These are phyloP conservation scores for Sebastes matsubarae DNA, from an alignment of 2,797 vertebrate genomes.

Conservation along the genomic window DNA sequence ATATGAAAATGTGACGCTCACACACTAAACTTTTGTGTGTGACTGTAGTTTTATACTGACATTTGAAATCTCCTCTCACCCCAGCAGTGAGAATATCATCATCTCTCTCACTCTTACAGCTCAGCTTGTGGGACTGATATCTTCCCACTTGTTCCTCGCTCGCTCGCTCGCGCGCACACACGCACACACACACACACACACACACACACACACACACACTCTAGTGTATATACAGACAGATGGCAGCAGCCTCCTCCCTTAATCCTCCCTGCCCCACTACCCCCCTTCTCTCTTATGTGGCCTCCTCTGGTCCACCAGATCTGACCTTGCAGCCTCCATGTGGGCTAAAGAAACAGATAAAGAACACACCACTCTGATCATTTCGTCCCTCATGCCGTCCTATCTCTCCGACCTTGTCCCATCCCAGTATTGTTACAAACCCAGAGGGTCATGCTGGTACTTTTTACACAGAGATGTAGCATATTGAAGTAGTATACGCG, in stretches of 20 bases:
- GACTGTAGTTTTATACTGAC: neutral
- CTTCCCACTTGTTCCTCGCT: conserved; percentile 40
- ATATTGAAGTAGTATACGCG: neutral
- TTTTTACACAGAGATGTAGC: neutral
- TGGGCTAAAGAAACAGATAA: conserved; percentile 8
- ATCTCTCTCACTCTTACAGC: conserved; percentile 14
- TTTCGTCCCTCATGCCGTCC: neutral
- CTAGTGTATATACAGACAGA: conserved; percentile 51
- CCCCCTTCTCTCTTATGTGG: conserved; percentile 18
- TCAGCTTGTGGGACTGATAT: conserved; percentile 38
- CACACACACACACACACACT: too few species aligned
- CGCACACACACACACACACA: neutral
- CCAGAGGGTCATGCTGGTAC: neutral
- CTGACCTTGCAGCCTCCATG: conserved; percentile 27
- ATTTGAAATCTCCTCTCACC: conserved; percentile 24
- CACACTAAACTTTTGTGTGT: neutral
- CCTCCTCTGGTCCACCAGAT: conserved; percentile 32
- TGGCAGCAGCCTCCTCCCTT: conserved; percentile 50
- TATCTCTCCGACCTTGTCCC: conserved; percentile 30
- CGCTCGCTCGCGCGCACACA: too few species aligned
- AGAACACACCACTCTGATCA: conserved; percentile 2
- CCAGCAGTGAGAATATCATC: conserved; percentile 13
- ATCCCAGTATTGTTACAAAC: neutral
- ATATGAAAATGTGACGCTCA: neutral
- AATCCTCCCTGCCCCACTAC: conserved; percentile 26